Percentiles rank a stretch among this genome's conserved stretches.
Evolutionary conservation across 1,140 invertebrate species (phyloP).

Genomic region (Venturia canescens): DNA sequence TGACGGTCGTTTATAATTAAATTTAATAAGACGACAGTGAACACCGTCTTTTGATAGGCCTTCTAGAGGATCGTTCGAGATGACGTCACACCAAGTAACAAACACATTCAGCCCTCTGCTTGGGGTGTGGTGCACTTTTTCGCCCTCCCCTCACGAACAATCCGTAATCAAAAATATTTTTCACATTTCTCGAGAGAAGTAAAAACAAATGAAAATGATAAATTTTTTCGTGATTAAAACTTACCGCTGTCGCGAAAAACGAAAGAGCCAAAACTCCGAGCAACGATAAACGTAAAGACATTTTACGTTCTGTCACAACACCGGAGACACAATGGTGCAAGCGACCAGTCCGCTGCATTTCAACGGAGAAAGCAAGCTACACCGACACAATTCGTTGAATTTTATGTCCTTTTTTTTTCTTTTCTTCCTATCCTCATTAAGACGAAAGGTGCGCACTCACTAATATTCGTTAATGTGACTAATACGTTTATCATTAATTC

Average conservation of each 20-base stretch:
- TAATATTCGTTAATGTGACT: neutral
- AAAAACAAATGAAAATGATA: too few relatives aligned
- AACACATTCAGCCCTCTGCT: constrained; percentile 1
- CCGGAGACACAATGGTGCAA: constrained; percentile 30
- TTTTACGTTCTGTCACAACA: constrained; percentile 29
- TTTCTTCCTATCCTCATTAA: neutral
- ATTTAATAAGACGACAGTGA: constrained; percentile 54
- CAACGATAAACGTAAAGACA: neutral
- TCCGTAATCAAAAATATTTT: neutral
- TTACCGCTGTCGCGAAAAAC: constrained; percentile 6
- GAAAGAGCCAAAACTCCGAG: constrained; percentile 3
- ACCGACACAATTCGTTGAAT: constrained; percentile 9
- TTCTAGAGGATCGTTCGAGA: constrained; percentile 57
- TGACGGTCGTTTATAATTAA: constrained; percentile 58
- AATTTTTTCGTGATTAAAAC: constrained; percentile 5
- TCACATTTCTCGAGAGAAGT: too few relatives aligned
- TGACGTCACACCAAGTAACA: constrained; percentile 61
- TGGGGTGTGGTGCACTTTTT: constrained; percentile 20
- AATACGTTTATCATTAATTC: constrained; percentile 33
- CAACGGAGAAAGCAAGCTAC: neutral
- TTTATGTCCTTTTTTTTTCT: neutral
- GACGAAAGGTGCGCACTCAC: neutral
- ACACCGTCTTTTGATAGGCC: constrained; percentile 51
- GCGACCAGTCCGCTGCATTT: constrained; percentile 27
- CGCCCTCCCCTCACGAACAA: neutral